phyloP scores from a whole-genome alignment of 2,113 vertebrate species.

The Laticauda laticaudata region DNA sequence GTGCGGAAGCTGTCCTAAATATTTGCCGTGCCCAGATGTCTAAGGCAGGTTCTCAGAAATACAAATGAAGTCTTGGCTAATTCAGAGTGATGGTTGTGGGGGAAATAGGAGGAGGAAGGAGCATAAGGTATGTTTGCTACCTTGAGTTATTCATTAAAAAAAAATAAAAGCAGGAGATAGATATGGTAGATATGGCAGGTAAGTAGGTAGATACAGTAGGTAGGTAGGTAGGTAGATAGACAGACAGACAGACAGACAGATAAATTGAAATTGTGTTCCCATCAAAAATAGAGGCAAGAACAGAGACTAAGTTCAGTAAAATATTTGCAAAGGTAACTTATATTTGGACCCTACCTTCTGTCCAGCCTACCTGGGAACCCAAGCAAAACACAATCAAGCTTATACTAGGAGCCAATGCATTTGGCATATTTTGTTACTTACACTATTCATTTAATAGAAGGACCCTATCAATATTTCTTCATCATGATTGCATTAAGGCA shows the following conservation, averaged over 20 bases:
- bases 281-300: neutral
- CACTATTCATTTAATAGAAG: neutral
- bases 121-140: neutral
- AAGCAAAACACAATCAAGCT: neutral
- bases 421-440: neutral
- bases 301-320: neutral
- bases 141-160: neutral
- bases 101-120: neutral
- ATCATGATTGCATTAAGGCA: neutral
- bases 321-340: constrained; percentile 6
- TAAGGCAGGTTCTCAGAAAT: constrained; percentile 19
- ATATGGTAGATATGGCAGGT: too few species aligned
- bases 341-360: neutral
- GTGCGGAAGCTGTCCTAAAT: constrained; percentile 18
- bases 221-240: too few species aligned
- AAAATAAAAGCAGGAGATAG: neutral
- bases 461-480: neutral
- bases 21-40: constrained; percentile 13
- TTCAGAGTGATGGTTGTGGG: neutral
- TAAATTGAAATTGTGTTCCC: neutral
- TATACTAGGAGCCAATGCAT: constrained; percentile 7
- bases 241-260: too few species aligned
- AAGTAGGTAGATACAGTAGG: too few species aligned
- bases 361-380: neutral
- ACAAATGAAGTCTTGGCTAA: constrained; percentile 13